Percentiles rank a stretch among this genome's conserved stretches.
phyloP scores from a whole-genome alignment of 2,888 invertebrate species.

The Orthosia cruda region DNA sequence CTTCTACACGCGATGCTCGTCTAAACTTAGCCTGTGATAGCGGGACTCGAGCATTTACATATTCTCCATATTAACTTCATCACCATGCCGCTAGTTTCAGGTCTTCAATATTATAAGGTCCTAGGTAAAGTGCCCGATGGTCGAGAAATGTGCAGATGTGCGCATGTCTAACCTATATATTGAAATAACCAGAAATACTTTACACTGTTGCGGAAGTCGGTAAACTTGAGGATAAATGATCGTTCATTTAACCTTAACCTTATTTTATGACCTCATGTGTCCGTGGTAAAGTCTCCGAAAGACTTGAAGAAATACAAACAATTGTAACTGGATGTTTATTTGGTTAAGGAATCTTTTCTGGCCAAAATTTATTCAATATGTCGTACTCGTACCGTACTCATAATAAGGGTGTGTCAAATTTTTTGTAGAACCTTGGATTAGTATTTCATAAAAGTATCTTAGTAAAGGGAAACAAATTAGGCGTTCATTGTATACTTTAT shows the following conservation, averaged over 20 bases:
- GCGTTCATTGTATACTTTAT: not conserved
- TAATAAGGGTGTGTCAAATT: not conserved
- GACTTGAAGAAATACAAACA: constrained; percentile 30
- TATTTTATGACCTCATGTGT: constrained; percentile 47
- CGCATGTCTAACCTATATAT: constrained; percentile 55
- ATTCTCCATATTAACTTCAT: constrained; percentile 45
- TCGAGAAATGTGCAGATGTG: constrained; percentile 35
- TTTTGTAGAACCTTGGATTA: not conserved
- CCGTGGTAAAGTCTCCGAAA: constrained; percentile 17
- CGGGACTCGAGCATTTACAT: constrained; percentile 57
- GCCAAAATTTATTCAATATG: constrained; percentile 17
- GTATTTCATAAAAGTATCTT: not conserved
- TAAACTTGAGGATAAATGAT: constrained; percentile 58
- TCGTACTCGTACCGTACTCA: not conserved
- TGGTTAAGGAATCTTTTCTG: not conserved
- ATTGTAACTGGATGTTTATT: constrained; percentile 34
- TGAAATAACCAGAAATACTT: constrained; percentile 42
- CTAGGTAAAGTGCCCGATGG: constrained; percentile 18
- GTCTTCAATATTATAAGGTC: constrained; percentile 15
- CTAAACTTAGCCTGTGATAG: constrained; percentile 53
- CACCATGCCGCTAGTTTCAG: constrained; percentile 20
- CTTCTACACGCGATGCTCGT: constrained; percentile 51
- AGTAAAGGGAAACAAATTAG: constrained; percentile 5
- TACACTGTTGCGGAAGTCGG: constrained; percentile 55
- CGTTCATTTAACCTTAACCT: constrained; percentile 61